Percentiles rank a stretch among this genome's conserved stretches.
These are phyloP conservation scores for Ophioninae sp. DNA, from an alignment of 2,888 invertebrate genomes.

Conservation along the genomic window DNA sequence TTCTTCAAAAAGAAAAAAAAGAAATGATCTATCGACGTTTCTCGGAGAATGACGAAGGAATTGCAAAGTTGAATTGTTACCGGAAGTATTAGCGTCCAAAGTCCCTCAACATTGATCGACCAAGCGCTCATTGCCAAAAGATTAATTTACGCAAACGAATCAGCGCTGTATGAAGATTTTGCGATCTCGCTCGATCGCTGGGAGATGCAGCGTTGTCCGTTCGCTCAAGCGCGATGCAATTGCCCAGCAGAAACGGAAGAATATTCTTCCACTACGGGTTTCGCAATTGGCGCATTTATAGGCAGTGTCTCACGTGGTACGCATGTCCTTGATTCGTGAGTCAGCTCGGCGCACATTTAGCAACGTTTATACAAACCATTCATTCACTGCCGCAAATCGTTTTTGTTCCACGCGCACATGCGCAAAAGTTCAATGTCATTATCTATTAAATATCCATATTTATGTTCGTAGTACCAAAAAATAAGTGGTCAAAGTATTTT, in stretches of 20 bases:
- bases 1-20: not conserved
- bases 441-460: slow-evolving; percentile 51
- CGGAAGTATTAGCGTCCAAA: not conserved
- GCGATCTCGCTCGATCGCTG: not conserved
- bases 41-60: not conserved
- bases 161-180: not conserved
- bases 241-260: slow-evolving; percentile 30
- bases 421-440: slow-evolving; percentile 30
- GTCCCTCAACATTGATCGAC: not conserved
- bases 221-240: not conserved
- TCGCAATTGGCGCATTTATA: slow-evolving; percentile 51
- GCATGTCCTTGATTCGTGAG: slow-evolving; percentile 9
- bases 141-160: not conserved
- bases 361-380: slow-evolving; percentile 36
- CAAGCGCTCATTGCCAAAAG: not conserved
- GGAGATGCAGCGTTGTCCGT: not conserved
- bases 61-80: not conserved
- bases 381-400: slow-evolving; percentile 6
- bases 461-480: slow-evolving; percentile 61
- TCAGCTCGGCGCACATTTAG: slow-evolving; percentile 26
- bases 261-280: slow-evolving; percentile 40
- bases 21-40: not conserved
- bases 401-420: slow-evolving; percentile 12
- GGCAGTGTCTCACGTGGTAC: slow-evolving; percentile 48
- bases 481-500: slow-evolving; percentile 64